Base-by-base conservation (phyloP, 2,888 invertebrate genomes). In the Drosophila meridiana region DNA sequence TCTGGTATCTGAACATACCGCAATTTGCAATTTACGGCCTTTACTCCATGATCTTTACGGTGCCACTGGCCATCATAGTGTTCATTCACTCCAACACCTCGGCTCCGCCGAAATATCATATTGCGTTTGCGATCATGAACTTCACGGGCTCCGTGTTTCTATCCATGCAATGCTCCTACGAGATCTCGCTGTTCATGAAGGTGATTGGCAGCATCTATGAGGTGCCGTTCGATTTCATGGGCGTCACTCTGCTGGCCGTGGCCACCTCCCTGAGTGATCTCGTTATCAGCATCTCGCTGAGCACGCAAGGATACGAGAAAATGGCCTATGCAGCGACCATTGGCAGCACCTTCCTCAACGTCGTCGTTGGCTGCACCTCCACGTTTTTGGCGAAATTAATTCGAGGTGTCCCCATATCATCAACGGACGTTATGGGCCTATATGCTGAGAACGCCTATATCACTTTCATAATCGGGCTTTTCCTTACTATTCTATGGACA, bases 81-180 rank as follows among this genome's bases (percentile, higher is more conserved):
- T 60, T 78, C 8, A 2, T 55, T 0, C 50, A 67, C 2, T 58
- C 78, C 0, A 58, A 60, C 2, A 82, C 72, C 2, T 60, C 56
- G 40, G 1, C 20, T 8, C 82, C 80, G 11, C 80, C 82, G 0
- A 0, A 8, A 3, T 80, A 80, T 60, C 80, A 81, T 47, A 56
- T 63, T 50, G 3, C 45, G 0, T 81, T 63, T 47, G 62, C 67
- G 2, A 47, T 71, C 3, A 48, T 80, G 42, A 79, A 69, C 28
- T 36, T 80, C 4, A 47, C 42, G 3, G 73, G 73, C 3, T 79
- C 78, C 2, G 70, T 69, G 63, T 70, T 73, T 13, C 6, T 73
- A 0, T 66, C 58, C 8, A 73, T 80, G 5, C 32, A 73, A 8
- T 78, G 78, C 32, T 64, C 78, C 1, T 42, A 62, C 13, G 80